Base-by-base conservation (phyloP, 2,888 invertebrate genomes). In the Strigamia crassipes region DNA sequence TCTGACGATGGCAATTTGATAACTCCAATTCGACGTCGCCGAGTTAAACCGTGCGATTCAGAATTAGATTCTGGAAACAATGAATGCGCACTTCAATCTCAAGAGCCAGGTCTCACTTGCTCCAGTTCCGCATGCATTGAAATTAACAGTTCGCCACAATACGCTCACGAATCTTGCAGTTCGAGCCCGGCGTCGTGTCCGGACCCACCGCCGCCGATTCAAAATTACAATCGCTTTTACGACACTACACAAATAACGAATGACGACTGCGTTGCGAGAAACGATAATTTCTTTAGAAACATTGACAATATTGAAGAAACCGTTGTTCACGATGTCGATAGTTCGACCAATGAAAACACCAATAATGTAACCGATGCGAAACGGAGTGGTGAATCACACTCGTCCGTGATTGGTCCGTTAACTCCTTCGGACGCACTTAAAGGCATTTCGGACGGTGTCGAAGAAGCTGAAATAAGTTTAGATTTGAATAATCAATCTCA, bases 181-280 rank as follows among this genome's bases (percentile, higher is more conserved):
- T 83, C 83, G 6, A 83, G 83, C 41, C 66, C 81, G 6, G 34
- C 81, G 12, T 82, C 82, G 15, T 82, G 82, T 80, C 82, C 83
- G 5, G 83, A 83, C 78, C 83, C 82, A 12, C 66, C 80, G 12
- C 81, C 82, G 9, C 82, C 82, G 12, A n/a, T 82, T 15, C 51
- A 41, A 23, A 34, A 38, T 12, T 27, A 42, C 46, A 80, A 27
- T 23, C 21, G 42, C n/a, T 42, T 34, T 41, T 78, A 41, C n/a
- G 78, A 73, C 23, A 23, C 18, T 56, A 31, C 46, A 18, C 38
- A 38, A 38, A 38, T 31, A 38, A 73, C 38, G 18, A 34, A 34
- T 27, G 42, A 73, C 18, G 42, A 81, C 13, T 13, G 0, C 23
- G 12, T 6, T 61, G 18, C 61, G 1, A 18, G 21, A n/a, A 23